Conservation (phyloP, 2,797 vertebrate genomes). For the Paratrypauchen microcephalus region DNA sequence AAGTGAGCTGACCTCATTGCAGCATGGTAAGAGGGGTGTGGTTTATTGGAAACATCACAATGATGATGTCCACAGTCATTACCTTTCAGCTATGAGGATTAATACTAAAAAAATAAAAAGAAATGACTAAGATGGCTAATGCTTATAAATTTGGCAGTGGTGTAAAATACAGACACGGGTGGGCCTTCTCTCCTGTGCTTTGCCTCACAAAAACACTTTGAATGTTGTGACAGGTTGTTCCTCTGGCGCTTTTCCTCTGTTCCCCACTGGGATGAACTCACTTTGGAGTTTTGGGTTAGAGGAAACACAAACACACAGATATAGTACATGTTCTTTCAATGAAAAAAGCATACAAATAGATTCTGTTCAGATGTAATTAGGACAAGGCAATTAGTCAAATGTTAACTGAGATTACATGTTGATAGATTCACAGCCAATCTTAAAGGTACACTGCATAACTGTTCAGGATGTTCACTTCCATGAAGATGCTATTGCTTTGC, state of each 20-base stretch:
- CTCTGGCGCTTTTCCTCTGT: constrained; percentile 3
- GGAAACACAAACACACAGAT: constrained; percentile 17
- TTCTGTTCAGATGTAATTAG: too few relatives aligned
- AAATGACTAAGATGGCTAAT: not conserved
- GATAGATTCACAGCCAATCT: not conserved
- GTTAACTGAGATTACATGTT: too few relatives aligned
- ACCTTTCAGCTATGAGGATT: not conserved
- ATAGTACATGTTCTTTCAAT: not conserved
- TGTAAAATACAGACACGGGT: not conserved
- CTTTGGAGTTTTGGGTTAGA: constrained; percentile 8
- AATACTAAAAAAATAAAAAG: not conserved
- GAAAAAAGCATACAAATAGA: not conserved
- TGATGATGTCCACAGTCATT: not conserved
- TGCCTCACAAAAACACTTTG: not conserved
- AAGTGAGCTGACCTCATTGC: not conserved
- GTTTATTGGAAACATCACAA: not conserved
- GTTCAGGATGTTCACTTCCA: too few relatives aligned
- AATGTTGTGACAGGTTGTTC: constrained; percentile 12
- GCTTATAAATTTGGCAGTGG: not conserved
- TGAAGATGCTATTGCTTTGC: too few relatives aligned
- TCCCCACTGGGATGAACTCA: constrained; percentile 3
- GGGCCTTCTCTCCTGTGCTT: not conserved
- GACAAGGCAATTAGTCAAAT: too few relatives aligned
- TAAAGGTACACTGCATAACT: too few relatives aligned
- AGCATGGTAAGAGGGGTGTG: not conserved